Evolutionary conservation across 2,797 vertebrate genomes (phyloP), one percentile per base, ranked within the genome.

Genomic region (Buceros bicornis): DNA sequence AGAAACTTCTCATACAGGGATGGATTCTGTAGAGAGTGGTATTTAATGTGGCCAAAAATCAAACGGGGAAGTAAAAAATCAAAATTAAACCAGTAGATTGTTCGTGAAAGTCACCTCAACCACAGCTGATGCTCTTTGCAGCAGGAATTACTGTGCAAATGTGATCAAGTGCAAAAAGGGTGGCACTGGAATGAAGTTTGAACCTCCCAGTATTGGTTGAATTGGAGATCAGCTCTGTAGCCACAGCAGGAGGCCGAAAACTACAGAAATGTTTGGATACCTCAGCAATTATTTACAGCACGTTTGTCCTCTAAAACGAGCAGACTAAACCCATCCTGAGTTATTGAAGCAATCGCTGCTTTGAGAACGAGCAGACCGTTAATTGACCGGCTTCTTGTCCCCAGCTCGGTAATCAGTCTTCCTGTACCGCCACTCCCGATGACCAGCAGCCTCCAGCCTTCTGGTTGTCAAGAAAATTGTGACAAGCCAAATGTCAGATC

Each of bases 401-500:
- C 82, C 31, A 3, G 57, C 88, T 82, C 22, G 0, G 84, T 61
- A 35, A 89, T 95, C 89, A 29, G 31, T 66, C 95, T 89, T 84
- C 83, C 73, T 3, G 5, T 61, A 28, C 72, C 6, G 6, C 35
- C 2, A 10, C 91, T 79, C 26, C 90, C 50, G 25, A 66, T 85
- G 93, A 72, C 96, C 93, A 89, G 78, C 87, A 85, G 89, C 35
- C 95, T 95, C 84, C 93, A 85, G 37, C 93, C 96, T 96, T 77
- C 94, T 93, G 95, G 78, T 33, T 96, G 93, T 92, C 95, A 93
- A 82, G 81, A 62, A 95, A 70, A 89, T 85, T 92, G 89, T 95
- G 95, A 96, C 93, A 95, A 94, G 93, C 93, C 89, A 82, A 97
- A 92, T 95, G 89, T 94, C 95, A 90, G 82, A 95, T 94, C 94